A percentile compares a stretch with the other conserved stretches of the same genome.
Conservation (phyloP, 37 sponge, comb jelly and placozoan genomes). For the Corticium candelabrum region DNA sequence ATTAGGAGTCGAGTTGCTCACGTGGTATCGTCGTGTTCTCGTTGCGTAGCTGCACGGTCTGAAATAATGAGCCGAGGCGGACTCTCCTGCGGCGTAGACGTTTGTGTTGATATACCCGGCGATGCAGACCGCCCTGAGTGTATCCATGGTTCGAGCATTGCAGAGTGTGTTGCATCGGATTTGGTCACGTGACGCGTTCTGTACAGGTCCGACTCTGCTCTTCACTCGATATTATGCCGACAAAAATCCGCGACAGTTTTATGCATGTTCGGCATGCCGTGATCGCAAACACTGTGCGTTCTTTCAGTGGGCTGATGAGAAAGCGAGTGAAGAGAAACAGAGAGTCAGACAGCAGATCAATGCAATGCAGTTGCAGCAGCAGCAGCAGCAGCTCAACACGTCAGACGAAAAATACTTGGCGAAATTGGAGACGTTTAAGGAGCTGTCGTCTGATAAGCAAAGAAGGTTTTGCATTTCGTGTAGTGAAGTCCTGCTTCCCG, state of each 20-base stretch:
- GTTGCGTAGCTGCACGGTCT: too few relatives aligned
- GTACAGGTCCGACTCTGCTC: constrained; percentile 78
- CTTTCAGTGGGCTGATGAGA: constrained; percentile 77
- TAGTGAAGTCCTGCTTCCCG: neutral
- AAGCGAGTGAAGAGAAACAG: constrained; percentile 30
- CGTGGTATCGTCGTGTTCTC: too few relatives aligned
- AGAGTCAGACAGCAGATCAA: constrained; percentile 6
- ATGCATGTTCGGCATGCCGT: constrained; percentile 76
- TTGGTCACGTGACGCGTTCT: neutral
- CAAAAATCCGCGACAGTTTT: constrained; percentile 56
- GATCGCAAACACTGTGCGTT: constrained; percentile 59
- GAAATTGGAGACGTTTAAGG: neutral
- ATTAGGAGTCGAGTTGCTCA: too few relatives aligned
- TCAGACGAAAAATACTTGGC: constrained; percentile 5
- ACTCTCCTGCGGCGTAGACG: too few relatives aligned
- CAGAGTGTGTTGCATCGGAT: too few relatives aligned
- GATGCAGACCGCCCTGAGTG: too few relatives aligned
- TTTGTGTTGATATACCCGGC: too few relatives aligned
- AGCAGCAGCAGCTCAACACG: neutral
- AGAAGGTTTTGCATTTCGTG: constrained; percentile 12
- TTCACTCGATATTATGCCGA: constrained; percentile 67
- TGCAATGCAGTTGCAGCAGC: neutral
- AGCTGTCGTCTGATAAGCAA: neutral
- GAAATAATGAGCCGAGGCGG: too few relatives aligned
- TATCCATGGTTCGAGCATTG: too few relatives aligned